Evolutionary conservation across 2,113 vertebrate genomes (phyloP).

Genomic region (Cariama cristata): DNA sequence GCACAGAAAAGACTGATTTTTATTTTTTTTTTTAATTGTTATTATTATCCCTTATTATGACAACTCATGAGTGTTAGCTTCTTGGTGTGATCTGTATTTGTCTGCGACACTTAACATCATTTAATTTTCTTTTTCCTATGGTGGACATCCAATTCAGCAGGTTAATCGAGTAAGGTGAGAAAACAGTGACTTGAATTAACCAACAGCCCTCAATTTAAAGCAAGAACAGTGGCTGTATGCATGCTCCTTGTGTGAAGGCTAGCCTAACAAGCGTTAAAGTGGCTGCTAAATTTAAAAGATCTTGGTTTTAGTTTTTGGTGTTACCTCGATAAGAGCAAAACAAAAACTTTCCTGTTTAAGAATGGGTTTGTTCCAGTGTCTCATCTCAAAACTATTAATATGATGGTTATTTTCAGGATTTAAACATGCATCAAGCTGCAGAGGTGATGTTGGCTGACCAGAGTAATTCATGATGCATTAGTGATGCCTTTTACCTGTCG

Average conservation of each 20-base stretch:
- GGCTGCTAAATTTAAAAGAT: constrained; percentile 68
- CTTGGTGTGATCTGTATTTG: constrained; percentile 79
- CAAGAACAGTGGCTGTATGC: constrained; percentile 72
- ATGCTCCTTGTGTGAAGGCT: constrained; percentile 77
- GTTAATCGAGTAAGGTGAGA: constrained; percentile 52
- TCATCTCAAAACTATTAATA: constrained; percentile 73
- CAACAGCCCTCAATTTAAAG: constrained; percentile 53
- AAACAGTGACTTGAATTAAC: constrained; percentile 71
- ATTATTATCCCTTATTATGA: constrained; percentile 70
- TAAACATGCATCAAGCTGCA: constrained; percentile 61
- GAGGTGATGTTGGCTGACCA: constrained; percentile 68
- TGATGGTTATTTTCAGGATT: constrained; percentile 43
- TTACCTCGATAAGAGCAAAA: constrained; percentile 66
- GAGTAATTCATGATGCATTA: constrained; percentile 54
- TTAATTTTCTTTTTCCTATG: constrained; percentile 71
- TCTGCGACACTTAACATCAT: constrained; percentile 76
- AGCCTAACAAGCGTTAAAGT: constrained; percentile 58
- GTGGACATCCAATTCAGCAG: constrained; percentile 64
- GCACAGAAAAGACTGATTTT: constrained; percentile 74
- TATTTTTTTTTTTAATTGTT: constrained; percentile 59
- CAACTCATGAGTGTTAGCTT: constrained; percentile 80
- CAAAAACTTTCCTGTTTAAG: constrained; percentile 47
- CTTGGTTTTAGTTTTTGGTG: constrained; percentile 46
- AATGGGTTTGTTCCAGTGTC: constrained; percentile 75
- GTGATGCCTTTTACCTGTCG: constrained; percentile 52